Base-by-base conservation (phyloP, 1,140 invertebrate species). In the Psilanteris sp. region DNA sequence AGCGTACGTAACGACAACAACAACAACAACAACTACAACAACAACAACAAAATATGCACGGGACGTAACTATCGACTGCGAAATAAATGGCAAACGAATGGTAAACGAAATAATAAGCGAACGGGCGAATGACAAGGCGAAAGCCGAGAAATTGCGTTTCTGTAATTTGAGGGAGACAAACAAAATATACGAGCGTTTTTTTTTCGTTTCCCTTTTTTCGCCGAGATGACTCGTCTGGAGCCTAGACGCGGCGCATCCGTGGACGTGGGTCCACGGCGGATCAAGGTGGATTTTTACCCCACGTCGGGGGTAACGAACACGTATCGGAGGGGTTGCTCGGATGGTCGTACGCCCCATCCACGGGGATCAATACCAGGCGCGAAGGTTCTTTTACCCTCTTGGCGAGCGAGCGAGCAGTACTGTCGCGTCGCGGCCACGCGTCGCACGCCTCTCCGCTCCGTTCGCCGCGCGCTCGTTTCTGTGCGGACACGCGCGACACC, bases 371-470 rank as follows among this genome's bases (percentile, higher is more conserved):
- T 73, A 73, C 68, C 62, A 39, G 32, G 41, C 75, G 59, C 15
- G 52, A 62, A 68, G 55, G 71, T 52, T 57, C 71, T 66, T 74
- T 74, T 74, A 59, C 71, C 61, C 61, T 75, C 61, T 14, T 41
- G 41, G 11, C 50, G 50, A 52, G 37, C 39, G 22, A 26, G 8
- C 66, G 46, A 77, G 39, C 48, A 77, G 74, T 77, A 50, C 15
- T 72, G 59, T 67, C 67, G 74, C 74, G 74, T 59, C 74, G 67
- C 67, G 67, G 57, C n/a, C 27, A 67, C 67, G 67, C 74, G 61
- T 61, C 74, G 48, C 67, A 72, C 44, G 59, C 26, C 31, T 52
- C 44, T 62, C 32, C 52, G 50, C 57, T 18, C n/a, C n/a, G 27
- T 50, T 52, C 26, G 34, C 24, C 22, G 32, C 48, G 48, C 36